Evolutionary conservation across 2,797 vertebrate species (phyloP).

Genomic region (Poecilia gillii): DNA sequence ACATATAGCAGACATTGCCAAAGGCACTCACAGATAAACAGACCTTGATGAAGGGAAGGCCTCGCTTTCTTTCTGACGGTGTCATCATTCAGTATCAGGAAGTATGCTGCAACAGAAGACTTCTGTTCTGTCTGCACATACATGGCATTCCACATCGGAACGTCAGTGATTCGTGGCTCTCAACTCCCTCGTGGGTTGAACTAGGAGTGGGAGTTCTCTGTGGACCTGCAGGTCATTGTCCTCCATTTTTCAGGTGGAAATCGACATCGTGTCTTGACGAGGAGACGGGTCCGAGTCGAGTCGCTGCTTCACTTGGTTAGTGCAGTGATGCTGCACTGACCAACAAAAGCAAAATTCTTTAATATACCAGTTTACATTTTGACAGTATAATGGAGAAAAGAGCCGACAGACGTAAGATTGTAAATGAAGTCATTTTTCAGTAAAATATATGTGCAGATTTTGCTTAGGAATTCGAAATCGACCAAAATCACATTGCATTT

Average conservation of each 20-base stretch:
- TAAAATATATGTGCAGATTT: background rate
- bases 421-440: background rate
- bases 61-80: background rate
- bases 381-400: background rate
- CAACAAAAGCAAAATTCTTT: background rate
- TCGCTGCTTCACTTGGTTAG: background rate
- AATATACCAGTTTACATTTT: background rate
- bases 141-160: background rate
- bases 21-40: background rate
- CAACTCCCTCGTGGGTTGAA: background rate
- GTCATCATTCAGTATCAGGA: conserved; percentile 3
- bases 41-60: background rate
- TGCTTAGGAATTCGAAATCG: background rate
- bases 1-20: background rate
- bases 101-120: background rate
- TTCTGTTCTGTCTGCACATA: background rate
- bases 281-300: background rate
- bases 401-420: background rate
- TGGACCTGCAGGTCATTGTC: background rate
- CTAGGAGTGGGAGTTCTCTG: background rate
- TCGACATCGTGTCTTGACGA: background rate
- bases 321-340: background rate
- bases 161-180: background rate
- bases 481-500: background rate
- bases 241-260: background rate